Evolutionary conservation across 2,888 invertebrate genomes (phyloP), one percentile per base, ranked within the genome.

Genomic region (Octodonta nipae): DNA sequence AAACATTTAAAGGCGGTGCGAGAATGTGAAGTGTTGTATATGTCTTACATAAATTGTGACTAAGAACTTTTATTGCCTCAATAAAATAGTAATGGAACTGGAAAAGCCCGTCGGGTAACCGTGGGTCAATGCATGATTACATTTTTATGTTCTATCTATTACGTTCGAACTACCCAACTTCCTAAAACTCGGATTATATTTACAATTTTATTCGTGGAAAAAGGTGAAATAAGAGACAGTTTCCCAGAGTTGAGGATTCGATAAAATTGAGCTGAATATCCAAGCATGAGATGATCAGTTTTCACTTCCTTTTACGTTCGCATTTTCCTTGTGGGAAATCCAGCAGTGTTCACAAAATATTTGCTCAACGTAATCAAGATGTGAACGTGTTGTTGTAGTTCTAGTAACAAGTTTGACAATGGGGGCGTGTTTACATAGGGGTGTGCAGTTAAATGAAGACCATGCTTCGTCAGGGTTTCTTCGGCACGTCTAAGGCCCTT

Each of bases 11-110:
- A 53, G 50, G 48, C 51, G 43, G 38, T 44, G 44, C 39, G 49
- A 50, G 52, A 52, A 51, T 51, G 49, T 50, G 47, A 49, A 53
- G 51, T 51, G 52, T 48, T 52, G 52, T 51, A 49, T 52, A 52
- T 49, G 51, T 47, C 46, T 46, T 44, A 50, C 53, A 56, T 56
- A 58, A 58, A 57, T 55, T 55, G 50, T 47, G 50, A 52, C 52
- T 54, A 56, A 57, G 52, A 55, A 54, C 52, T 54, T 59, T 59
- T 59, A 59, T 56, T 51, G 49, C 54, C 42, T 45, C 50, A 50
- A 55, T 58, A 58, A 58, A 58, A 56, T 55, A 45, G 54, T 55
- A 56, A 56, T 55, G 54, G 55, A 47, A 41, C 49, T 50, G 41
- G 44, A 38, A 42, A 38, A 27, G 29, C 16, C 15, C 30, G 28